phyloP scores from a whole-genome alignment of 2,888 invertebrate species.

The Crocallis elinguaria region DNA sequence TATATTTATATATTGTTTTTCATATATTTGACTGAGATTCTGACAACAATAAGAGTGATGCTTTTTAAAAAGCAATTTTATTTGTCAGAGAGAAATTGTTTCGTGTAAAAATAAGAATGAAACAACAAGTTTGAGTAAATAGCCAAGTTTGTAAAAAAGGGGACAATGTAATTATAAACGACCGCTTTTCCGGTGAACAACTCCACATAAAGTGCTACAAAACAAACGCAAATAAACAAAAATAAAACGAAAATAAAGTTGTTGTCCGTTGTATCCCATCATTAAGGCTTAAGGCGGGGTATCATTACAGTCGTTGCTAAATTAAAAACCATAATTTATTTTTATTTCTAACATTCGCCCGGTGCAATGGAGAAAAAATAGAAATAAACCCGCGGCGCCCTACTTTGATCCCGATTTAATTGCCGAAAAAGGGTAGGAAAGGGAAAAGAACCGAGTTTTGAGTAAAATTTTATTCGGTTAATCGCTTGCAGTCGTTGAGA shows the following conservation, averaged over 20 bases:
- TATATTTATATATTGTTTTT: neutral
- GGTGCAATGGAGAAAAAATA: constrained; percentile 52
- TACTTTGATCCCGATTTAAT: constrained; percentile 70
- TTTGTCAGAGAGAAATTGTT: too few species aligned
- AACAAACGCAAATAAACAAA: constrained; percentile 24
- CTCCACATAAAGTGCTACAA: constrained; percentile 14
- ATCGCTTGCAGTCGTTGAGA: constrained; percentile 49
- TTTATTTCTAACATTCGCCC: constrained; percentile 64
- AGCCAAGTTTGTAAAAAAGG: constrained; percentile 15
- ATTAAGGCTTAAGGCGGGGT: constrained; percentile 31
- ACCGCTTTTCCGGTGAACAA: constrained; percentile 19
- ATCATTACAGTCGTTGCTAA: constrained; percentile 45
- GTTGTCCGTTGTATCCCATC: constrained; percentile 29
- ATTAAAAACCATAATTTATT: constrained; percentile 80
- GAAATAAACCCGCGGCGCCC: constrained; percentile 47
- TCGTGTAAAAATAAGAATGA: constrained; percentile 11
- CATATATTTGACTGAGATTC: too few species aligned
- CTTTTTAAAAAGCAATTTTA: too few species aligned
- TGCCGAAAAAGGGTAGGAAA: constrained; percentile 57
- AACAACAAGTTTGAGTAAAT: neutral
- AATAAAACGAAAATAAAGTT: constrained; percentile 29
- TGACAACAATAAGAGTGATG: too few species aligned
- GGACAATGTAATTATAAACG: constrained; percentile 19
- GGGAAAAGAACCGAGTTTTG: constrained; percentile 44
- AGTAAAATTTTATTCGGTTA: constrained; percentile 59